Conservation (phyloP, 2,113 vertebrate species). For the Macquaria ambigua region DNA sequence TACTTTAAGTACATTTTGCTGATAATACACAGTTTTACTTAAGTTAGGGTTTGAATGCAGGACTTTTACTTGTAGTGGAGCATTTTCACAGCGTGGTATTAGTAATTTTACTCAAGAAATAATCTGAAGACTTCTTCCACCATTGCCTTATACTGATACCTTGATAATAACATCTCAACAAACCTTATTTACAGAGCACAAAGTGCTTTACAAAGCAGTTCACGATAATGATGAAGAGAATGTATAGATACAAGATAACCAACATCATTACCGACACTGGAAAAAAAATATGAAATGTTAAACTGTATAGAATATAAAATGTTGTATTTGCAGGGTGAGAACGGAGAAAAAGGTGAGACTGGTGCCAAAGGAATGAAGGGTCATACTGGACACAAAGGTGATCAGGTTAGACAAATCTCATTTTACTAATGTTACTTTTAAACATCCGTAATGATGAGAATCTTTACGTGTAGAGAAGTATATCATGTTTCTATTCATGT, state of each 20-base stretch:
- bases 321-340: slow-evolving; percentile 77
- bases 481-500: neutral
- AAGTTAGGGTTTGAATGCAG: too few species aligned
- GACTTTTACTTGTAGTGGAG: neutral
- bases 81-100: neutral
- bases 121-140: neutral
- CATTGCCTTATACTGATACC: neutral
- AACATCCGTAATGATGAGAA: neutral
- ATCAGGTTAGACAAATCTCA: slow-evolving; percentile 74
- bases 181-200: neutral
- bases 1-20: too few species aligned
- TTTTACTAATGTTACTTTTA: neutral
- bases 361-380: slow-evolving; percentile 85
- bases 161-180: neutral
- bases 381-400: slow-evolving; percentile 86
- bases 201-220: neutral
- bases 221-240: neutral
- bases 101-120: neutral
- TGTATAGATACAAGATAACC: neutral
- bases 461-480: neutral
- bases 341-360: slow-evolving; percentile 80
- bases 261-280: neutral
- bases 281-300: neutral
- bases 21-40: neutral
- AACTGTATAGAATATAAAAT: neutral